A percentile compares a stretch with the other conserved stretches of the same genome.
Conservation (phyloP, 2,888 invertebrate genomes). For the Dinocampus coccinellae region DNA sequence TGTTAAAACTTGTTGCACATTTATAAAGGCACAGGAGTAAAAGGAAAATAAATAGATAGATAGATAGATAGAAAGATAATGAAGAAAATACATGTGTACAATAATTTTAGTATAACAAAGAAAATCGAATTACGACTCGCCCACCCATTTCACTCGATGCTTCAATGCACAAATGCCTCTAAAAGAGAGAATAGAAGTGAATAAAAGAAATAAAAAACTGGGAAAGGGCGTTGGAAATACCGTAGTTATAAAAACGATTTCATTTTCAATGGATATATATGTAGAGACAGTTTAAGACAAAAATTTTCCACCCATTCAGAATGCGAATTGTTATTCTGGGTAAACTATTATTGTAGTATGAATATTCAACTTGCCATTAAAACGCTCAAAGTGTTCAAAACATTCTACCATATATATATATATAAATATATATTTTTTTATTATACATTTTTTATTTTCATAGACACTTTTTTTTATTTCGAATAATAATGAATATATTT, state of each 20-base stretch:
- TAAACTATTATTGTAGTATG: slow-evolving; percentile 6
- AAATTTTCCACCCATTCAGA: not conserved
- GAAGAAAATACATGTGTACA: not conserved
- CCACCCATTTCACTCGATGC: not conserved
- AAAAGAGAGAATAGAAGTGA: not conserved
- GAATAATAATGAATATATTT: slow-evolving; percentile 1
- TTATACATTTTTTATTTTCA: not conserved
- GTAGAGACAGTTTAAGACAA: not conserved
- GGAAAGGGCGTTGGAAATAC: not conserved
- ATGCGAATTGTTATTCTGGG: not conserved
- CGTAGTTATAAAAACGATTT: not conserved
- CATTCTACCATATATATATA: not conserved
- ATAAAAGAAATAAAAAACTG: not conserved
- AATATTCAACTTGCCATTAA: slow-evolving; percentile 22
- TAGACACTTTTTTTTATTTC: not conserved
- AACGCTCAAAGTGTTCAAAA: not conserved
- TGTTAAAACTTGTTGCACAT: slow-evolving; percentile 25
- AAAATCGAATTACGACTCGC: not conserved
- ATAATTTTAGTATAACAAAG: not conserved
- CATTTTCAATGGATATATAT: not conserved
- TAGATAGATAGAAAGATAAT: not conserved
- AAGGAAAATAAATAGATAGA: not conserved
- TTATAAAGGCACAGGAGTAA: not conserved
- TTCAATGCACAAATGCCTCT: not conserved
- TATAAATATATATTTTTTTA: too few species aligned